Evolutionary conservation across 2,113 vertebrate genomes (phyloP).

Genomic region (Gymnobelideus leadbeateri): DNA sequence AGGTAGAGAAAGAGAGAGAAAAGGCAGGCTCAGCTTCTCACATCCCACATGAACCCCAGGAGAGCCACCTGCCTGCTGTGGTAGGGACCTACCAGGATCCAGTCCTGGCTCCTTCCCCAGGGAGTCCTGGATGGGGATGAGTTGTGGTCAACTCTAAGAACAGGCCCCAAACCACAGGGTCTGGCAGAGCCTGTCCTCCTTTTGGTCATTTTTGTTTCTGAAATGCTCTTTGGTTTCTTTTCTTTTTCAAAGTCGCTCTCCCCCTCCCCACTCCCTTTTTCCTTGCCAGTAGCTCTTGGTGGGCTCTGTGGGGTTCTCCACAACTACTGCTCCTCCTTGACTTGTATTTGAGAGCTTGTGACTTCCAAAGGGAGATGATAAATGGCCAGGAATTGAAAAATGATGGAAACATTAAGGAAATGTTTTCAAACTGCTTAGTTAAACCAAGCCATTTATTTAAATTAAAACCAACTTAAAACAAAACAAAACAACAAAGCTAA

Average conservation of each 20-base stretch:
- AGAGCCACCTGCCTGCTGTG: neutral
- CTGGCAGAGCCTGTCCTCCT: slow-evolving; percentile 28
- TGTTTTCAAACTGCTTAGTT: slow-evolving; percentile 77
- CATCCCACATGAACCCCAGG: neutral
- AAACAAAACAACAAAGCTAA: slow-evolving; percentile 5
- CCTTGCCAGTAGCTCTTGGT: neutral
- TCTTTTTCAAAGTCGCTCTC: neutral
- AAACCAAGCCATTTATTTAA: slow-evolving; percentile 69
- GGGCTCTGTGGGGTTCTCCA: neutral
- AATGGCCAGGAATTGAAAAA: slow-evolving; percentile 71
- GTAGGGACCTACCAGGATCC: neutral
- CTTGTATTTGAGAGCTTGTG: slow-evolving; percentile 54
- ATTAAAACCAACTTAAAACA: slow-evolving; percentile 31
- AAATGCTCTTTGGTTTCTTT: slow-evolving; percentile 36
- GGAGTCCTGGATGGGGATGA: neutral
- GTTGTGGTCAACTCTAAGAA: slow-evolving; percentile 32
- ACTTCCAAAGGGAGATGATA: slow-evolving; percentile 58
- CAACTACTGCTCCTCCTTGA: slow-evolving; percentile 38
- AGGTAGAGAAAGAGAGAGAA: slow-evolving; percentile 34
- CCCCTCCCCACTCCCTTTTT: neutral
- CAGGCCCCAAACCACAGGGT: neutral
- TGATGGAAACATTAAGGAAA: slow-evolving; percentile 69
- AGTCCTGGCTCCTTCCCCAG: neutral
- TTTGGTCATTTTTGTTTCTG: slow-evolving; percentile 55
- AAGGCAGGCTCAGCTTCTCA: neutral